Base-by-base conservation (phyloP, 2,113 vertebrate genomes). In the Hydrolagus affinis region DNA sequence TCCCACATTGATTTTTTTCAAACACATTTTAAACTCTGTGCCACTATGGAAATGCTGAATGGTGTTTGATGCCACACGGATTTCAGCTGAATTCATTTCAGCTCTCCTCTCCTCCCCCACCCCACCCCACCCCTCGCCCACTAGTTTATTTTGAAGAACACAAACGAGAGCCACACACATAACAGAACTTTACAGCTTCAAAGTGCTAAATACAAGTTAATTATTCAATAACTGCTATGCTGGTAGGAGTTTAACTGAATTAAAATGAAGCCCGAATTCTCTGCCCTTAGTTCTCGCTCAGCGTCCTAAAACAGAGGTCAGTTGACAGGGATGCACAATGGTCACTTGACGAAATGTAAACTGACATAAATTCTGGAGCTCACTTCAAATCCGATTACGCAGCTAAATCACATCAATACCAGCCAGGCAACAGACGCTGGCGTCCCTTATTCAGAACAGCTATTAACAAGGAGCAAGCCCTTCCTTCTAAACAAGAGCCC, bases 281-380 rank as follows among this genome's bases (percentile, higher is more conserved):
- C 93, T 94, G 94, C 92, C 95, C 95, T 96, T 95, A 94, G 94
- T 95, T 95, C 94, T 95, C 94, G 94, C 94, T 95, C 94, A 95
- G 90, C 90, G 91, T 91, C 92, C 92, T 87, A 89, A 93, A 94
- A 93, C 92, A 91, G 93, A 93, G 94, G 93, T 91, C 94, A 92
- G 94, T 92, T 94, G 87, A 94, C 94, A 92, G 89, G 91, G 85
- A 93, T 89, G 89, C 88, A 89, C 89, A 88, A 88, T 86, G 64
- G 21, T 93, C 94, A 93, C 95, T 90, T 93, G 94, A 94, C 88
- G 94, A 91, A 95, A 96, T 96, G 95, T 92, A 92, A 94, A 96
- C 93, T 95, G 95, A 96, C 95, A 95, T 92, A 95, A 95, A 96
- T 95, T 92, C 95, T 93, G 92, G 90, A 93, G 90, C 93, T 93